Conservation (phyloP, 92 coral and sea anemone genomes). For the Epizoanthus illoricatus region DNA sequence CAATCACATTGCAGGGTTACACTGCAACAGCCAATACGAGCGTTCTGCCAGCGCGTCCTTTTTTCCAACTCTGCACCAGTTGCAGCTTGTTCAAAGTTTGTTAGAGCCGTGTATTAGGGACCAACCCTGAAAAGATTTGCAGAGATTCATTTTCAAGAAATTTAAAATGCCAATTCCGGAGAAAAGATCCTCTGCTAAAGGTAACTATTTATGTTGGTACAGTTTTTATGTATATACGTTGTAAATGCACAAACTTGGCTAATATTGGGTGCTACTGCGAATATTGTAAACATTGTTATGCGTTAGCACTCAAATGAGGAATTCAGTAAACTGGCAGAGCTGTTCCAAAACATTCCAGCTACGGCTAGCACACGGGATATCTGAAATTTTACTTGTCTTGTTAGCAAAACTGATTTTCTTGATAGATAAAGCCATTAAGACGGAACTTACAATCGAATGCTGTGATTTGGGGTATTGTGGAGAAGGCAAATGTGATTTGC, state of each 20-base stretch:
- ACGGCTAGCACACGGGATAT: no score
- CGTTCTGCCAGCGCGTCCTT: constrained; percentile 14
- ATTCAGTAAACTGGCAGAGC: no score
- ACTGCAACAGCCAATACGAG: constrained; percentile 10
- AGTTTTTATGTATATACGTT: background rate
- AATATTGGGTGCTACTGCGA: background rate
- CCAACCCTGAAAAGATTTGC: background rate
- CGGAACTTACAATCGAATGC: no score
- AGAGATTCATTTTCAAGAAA: constrained; percentile 1
- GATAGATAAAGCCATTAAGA: no score
- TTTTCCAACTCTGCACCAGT: background rate
- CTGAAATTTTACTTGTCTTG: no score
- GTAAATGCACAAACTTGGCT: background rate
- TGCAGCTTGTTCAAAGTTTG: constrained; percentile 2
- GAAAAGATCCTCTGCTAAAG: constrained; percentile 63
- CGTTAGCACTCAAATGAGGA: no score
- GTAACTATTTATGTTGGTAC: constrained; percentile 36
- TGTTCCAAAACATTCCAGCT: no score
- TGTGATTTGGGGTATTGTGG: no score
- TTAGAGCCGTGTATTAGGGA: constrained; percentile 17
- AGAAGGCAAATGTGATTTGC: no score
- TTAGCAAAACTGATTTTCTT: no score
- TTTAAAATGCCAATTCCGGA: constrained; percentile 82
- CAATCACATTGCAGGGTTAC: constrained; percentile 1
- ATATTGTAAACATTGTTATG: background rate